Conservation (phyloP, 2,113 vertebrate species). For the Xiphias gladius region DNA sequence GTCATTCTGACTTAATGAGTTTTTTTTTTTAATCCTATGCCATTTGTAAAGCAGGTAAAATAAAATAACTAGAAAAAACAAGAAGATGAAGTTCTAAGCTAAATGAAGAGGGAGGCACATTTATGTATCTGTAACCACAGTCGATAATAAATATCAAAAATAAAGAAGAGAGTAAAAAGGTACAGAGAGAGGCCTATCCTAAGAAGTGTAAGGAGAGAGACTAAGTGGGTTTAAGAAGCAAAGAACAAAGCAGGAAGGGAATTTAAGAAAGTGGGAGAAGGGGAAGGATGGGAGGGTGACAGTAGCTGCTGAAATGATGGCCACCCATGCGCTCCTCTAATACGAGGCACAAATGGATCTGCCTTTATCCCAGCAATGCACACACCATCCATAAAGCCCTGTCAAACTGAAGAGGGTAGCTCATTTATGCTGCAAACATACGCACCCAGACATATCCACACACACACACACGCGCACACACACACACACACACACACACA, state of each 20-base stretch:
- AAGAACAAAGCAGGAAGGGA: conserved; percentile 5
- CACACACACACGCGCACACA: conserved; percentile 39
- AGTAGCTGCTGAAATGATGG: conserved; percentile 55
- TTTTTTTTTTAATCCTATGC: background rate
- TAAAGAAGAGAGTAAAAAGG: conserved; percentile 6
- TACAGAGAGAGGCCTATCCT: background rate
- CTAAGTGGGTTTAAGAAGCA: conserved; percentile 30
- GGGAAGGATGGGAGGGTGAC: conserved; percentile 33
- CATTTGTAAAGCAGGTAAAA: background rate
- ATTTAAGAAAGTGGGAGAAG: conserved; percentile 16
- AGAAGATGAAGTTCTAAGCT: background rate
- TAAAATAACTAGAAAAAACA: background rate
- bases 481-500: conserved; percentile 34
- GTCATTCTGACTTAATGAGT: background rate
- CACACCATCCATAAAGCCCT: conserved; percentile 65
- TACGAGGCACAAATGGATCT: conserved; percentile 70
- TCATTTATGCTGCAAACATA: conserved; percentile 65
- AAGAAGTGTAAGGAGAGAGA: background rate
- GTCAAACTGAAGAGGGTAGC: conserved; percentile 63
- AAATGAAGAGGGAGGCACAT: conserved; percentile 9
- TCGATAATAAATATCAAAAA: conserved; percentile 37
- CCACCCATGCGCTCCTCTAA: conserved; percentile 57
- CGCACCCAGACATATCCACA: conserved; percentile 11
- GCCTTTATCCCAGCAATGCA: conserved; percentile 66
- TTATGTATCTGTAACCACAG: conserved; percentile 28